A percentile compares a stretch with the other conserved stretches of the same genome.
Conservation (phyloP, 2,888 invertebrate species). For the Diadegma fenestrale region DNA sequence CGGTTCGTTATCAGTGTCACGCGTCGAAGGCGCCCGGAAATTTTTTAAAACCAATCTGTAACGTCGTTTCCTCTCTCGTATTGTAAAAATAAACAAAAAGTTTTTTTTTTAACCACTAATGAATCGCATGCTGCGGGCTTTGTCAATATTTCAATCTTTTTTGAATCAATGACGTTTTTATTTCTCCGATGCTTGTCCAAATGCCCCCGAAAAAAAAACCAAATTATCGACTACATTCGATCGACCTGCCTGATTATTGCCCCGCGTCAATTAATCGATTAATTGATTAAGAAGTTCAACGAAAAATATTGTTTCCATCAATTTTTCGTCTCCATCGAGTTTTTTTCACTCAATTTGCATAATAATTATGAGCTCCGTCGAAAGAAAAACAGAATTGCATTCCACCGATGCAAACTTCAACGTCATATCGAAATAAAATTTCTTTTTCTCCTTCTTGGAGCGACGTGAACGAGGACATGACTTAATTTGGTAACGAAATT, state of each 20-base stretch:
- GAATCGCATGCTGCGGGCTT: constrained; percentile 13
- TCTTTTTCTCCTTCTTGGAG: neutral
- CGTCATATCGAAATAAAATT: neutral
- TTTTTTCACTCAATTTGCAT: no score
- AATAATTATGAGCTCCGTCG: no score
- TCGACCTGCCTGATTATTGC: neutral
- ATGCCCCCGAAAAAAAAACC: neutral
- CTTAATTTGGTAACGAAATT: neutral
- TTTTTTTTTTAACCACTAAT: neutral
- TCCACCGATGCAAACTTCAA: no score
- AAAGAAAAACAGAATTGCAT: no score
- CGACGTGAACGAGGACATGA: neutral
- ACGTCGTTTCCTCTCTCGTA: neutral
- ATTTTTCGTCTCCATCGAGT: no score
- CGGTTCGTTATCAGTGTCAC: constrained; percentile 15
- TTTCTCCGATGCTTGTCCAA: neutral
- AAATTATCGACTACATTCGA: neutral
- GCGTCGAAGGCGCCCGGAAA: neutral
- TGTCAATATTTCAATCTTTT: constrained; percentile 32
- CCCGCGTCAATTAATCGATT: neutral
- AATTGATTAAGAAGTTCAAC: no score
- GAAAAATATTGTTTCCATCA: no score
- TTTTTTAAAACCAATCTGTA: constrained; percentile 2
- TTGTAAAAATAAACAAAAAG: neutral
- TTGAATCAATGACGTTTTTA: neutral